Evolutionary conservation across 1,140 invertebrate species (phyloP), one percentile per base, ranked within the genome.

Genomic region (Drosophila pseudoananassae): DNA sequence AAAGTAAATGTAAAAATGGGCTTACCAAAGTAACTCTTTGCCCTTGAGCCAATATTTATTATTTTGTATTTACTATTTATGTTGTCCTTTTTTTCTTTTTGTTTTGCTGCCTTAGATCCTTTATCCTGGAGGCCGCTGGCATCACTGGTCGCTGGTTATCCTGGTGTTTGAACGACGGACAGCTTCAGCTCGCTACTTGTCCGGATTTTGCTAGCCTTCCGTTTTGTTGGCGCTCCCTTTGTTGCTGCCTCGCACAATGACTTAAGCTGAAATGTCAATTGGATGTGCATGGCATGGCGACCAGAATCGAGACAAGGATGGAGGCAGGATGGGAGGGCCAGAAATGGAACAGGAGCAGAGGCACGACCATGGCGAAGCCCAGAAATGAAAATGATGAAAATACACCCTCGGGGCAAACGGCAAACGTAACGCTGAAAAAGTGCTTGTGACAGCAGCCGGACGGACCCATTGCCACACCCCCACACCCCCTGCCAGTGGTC

Each of bases 201-300:
- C 66, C 61, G 55, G 58, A 58, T 54, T 60, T 60, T 71, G 72
- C 63, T 76, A 76, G 72, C 73, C 43, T 76, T 76, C 73, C 73
- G 73, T 75, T 76, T 76, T 76, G 61, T 68, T 74, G 65, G 50
- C 71, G 53, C 60, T 79, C 49, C 57, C 65, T 79, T 74, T 75
- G 70, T 56, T 82, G 73, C 57, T 83, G 74, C 78, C 58, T 72
- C 65, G 82, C 77, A 87, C 74, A 87, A 87, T 87, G 83, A 87
- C 83, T 87, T 87, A 87, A 87, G 82, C 82, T 87, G 83, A 87
- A 87, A 87, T 87, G 82, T 87, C 82, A 87, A 87, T 87, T 87
- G 82, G 82, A 88, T 85, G 78, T 81, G 82, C 82, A 74, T 69
- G 63, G 65, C 64, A 69, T 43, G 15, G 40, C 65, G 65, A 69